Evolutionary conservation across 2,113 vertebrate species (phyloP).

Genomic region (Rhabdomys dilectus): DNA sequence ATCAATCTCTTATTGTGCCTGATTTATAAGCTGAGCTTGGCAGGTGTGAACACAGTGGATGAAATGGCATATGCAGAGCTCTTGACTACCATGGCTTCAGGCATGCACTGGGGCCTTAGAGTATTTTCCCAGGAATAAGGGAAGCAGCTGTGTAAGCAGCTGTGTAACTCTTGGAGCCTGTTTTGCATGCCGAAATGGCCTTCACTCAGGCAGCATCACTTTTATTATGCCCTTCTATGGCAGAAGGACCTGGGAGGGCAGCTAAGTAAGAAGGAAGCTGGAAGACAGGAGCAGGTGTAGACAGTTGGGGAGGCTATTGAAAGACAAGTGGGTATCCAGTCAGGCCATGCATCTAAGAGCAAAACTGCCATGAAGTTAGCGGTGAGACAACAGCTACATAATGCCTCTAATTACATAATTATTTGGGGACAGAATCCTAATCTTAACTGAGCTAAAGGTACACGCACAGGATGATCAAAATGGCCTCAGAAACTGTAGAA

Average conservation of each 20-base stretch:
- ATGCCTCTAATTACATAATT: neutral
- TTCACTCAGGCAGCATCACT: neutral
- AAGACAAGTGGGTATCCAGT: neutral
- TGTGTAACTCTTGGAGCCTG: neutral
- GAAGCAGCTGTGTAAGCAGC: neutral
- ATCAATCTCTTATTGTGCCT: neutral
- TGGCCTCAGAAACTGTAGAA: neutral
- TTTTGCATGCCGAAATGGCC: neutral
- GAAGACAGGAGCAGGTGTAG: neutral
- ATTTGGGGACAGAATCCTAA: slow-evolving; percentile 9
- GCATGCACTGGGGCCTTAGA: too few species aligned
- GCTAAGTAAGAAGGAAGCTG: neutral
- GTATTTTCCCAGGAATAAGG: neutral
- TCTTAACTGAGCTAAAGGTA: neutral
- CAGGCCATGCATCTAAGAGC: neutral
- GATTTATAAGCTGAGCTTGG: neutral
- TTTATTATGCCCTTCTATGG: neutral
- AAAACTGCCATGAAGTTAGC: neutral
- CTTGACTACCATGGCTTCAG: neutral
- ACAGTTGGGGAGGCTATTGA: neutral
- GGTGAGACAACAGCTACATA: neutral
- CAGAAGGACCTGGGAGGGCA: neutral
- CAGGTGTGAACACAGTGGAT: neutral
- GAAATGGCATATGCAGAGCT: neutral
- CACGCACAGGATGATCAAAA: neutral